phyloP scores from a whole-genome alignment of 2,113 vertebrate species.

The Sarotherodon lohbergeri region DNA sequence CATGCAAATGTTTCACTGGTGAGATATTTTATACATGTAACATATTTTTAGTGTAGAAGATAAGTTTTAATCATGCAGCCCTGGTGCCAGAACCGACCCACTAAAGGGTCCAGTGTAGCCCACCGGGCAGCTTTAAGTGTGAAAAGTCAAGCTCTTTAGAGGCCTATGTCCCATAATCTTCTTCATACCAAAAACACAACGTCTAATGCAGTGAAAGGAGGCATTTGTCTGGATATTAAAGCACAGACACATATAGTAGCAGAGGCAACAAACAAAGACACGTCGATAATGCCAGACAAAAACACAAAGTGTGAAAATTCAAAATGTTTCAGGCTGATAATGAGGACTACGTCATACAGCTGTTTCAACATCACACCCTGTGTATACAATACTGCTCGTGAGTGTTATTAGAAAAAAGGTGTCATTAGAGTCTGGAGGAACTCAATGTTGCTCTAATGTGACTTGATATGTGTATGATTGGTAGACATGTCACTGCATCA shows the following conservation, averaged over 20 bases:
- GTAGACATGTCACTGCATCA: not conserved
- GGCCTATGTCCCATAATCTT: not conserved
- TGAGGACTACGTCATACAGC: not conserved
- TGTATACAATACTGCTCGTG: not conserved
- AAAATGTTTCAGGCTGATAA: not conserved
- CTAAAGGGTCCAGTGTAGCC: accelerated
- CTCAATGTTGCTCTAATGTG: not conserved
- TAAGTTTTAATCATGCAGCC: not conserved
- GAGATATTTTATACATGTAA: not conserved
- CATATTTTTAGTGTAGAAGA: not conserved
- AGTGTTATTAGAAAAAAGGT: not conserved
- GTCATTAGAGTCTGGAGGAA: accelerated
- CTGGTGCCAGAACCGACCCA: not conserved
- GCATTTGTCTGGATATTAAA: not conserved
- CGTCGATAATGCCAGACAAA: not conserved
- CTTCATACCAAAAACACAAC: not conserved
- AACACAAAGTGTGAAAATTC: not conserved
- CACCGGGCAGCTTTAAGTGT: not conserved
- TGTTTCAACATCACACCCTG: not conserved
- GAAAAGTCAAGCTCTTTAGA: accelerated
- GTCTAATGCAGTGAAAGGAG: not conserved
- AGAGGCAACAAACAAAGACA: not conserved
- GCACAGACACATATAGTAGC: accelerated
- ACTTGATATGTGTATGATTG: accelerated
- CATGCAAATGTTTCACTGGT: not conserved